Conservation (phyloP, 2,113 vertebrate species). For the Siniperca knerii region DNA sequence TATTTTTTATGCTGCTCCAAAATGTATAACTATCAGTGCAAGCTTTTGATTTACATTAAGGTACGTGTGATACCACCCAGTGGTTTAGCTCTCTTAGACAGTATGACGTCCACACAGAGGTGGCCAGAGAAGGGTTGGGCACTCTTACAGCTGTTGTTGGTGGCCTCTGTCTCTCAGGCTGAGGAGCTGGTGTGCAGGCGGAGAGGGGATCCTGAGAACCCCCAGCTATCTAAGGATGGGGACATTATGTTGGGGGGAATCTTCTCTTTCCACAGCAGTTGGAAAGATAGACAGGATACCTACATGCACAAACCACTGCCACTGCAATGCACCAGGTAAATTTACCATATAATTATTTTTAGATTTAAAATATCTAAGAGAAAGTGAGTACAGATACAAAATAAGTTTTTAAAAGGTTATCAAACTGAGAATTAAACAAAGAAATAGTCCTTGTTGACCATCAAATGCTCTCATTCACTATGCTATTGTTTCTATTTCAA, state of each 20-base stretch:
- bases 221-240: slow-evolving; percentile 70
- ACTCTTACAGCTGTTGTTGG: slow-evolving; percentile 61
- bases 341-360: accelerated
- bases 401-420: not conserved
- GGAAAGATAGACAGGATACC: slow-evolving; percentile 50
- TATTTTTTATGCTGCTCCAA: not conserved
- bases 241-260: slow-evolving; percentile 78
- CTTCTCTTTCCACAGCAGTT: slow-evolving; percentile 79
- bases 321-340: slow-evolving; percentile 78
- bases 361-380: not conserved
- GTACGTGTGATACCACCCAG: not conserved
- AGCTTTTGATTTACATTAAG: not conserved
- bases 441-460: not conserved
- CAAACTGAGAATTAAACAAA: not conserved
- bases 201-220: slow-evolving; percentile 55
- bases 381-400: not conserved
- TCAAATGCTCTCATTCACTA: not conserved
- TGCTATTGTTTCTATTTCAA: not conserved
- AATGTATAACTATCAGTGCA: slow-evolving; percentile 51
- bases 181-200: slow-evolving; percentile 58
- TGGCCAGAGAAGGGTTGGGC: slow-evolving; percentile 62
- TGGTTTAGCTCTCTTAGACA: not conserved
- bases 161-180: slow-evolving; percentile 47
- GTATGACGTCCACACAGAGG: slow-evolving; percentile 50
- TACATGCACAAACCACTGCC: slow-evolving; percentile 63